Base-by-base conservation (phyloP, 2,113 vertebrate genomes). In the Falcunculus frontatus region DNA sequence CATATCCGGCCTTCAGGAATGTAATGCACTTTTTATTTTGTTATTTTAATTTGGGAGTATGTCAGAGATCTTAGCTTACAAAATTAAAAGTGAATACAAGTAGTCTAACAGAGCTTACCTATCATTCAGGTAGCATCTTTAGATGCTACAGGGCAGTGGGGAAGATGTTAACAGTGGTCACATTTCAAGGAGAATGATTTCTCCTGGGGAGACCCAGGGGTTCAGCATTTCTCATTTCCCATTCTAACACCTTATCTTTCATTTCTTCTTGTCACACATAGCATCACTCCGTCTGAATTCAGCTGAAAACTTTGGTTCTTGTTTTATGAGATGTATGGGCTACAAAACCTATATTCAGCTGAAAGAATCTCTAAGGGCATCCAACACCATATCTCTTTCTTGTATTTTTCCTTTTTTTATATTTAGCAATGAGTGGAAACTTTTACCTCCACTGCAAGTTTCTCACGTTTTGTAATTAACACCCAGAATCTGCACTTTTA, bases 21-120 rank as follows among this genome's bases (percentile, higher is more conserved):
- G 8, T 16, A 82, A 55, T 39, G 25, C 18, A 32, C 57, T 62
- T 65, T 77, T 25, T 44, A n/a, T 72, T 53, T 29, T 14, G 10
- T 14, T 9, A 8, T 50, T 82, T 70, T 89, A 87, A 53, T 93
- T 60, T 77, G 74, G 70, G 95, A 89, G 25, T 87, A 60, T 55
- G 57, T 50, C 30, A 32, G 85, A 92, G 56, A 33, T 60, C 33
- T 50, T 67, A 69, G 25, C n/a, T 90, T 82, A 78, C 62, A 62
- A 83, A 94, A 96, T 90, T 80, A 62, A 55, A 90, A 75, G 32
- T 33, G 91, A 94, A 75, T 52, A 77, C 8, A 84, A 87, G 18
- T 44, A 74, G 42, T 62, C 4, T 10, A 49, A 49, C 9, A 68
- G 37, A 29, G 11, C 2, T 93, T 88, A 68, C 9, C 37, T 80